These are phyloP conservation scores for Harpagoxenus sublaevis DNA, from an alignment of 2,888 invertebrate species.

Conservation along the genomic window DNA sequence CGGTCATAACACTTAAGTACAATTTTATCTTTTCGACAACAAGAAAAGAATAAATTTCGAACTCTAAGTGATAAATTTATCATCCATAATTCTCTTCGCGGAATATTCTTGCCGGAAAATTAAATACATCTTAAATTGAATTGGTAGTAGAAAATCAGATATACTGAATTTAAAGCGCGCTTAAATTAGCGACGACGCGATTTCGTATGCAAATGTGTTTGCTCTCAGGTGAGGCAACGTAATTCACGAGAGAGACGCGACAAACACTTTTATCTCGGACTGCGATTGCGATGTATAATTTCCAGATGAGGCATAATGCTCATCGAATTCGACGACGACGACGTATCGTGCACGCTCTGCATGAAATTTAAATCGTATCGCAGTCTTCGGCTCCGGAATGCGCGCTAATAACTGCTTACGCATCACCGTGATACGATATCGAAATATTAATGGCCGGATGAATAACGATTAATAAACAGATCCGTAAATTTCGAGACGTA, in stretches of 20 bases:
- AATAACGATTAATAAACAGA: slow-evolving; percentile 64
- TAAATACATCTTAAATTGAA: neutral
- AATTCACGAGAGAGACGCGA: slow-evolving; percentile 6
- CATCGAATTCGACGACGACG: slow-evolving; percentile 33
- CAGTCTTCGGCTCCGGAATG: slow-evolving; percentile 25
- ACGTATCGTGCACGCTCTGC: slow-evolving; percentile 20
- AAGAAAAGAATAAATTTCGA: neutral
- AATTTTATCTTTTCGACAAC: neutral
- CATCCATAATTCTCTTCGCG: neutral
- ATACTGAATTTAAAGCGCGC: slow-evolving; percentile 3
- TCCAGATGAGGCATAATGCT: neutral
- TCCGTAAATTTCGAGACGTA: slow-evolving; percentile 5
- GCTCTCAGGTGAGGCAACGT: slow-evolving; percentile 13
- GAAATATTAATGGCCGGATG: slow-evolving; percentile 69
- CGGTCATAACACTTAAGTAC: neutral
- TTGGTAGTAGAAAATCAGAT: slow-evolving; percentile 1
- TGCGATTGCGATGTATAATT: slow-evolving; percentile 28
- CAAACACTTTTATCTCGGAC: slow-evolving; percentile 37
- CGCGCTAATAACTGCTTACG: slow-evolving; percentile 46
- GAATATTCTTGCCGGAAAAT: neutral
- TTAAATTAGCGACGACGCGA: slow-evolving; percentile 22
- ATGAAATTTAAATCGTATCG: slow-evolving; percentile 50
- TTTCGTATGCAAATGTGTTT: slow-evolving; percentile 38
- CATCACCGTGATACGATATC: slow-evolving; percentile 16
- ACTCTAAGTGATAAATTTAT: neutral